Evolutionary conservation across 2,888 invertebrate species (phyloP), one percentile per base, ranked within the genome.

Genomic region (Andrena bucephala): DNA sequence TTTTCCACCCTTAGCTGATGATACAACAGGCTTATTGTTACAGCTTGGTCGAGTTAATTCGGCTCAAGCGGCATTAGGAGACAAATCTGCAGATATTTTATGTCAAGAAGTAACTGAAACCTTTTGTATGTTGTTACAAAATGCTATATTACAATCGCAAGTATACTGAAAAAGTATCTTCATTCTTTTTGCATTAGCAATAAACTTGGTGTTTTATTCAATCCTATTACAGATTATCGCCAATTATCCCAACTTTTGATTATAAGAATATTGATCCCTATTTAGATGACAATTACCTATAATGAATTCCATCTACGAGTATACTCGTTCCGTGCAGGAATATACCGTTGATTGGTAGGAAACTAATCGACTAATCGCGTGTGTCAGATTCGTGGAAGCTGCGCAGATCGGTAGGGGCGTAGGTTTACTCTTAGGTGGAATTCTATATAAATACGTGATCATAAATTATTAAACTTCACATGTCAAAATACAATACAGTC

Each of bases 1-100:
- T 0, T 99, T 99, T 94, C 99, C 99, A 2, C 98, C 98, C 0
- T 95, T 99, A 10, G 96, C 97, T 63, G 98, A 99, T 89, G 99
- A 99, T 92, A 97, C 98, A 20, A 96, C 98, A 0, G 96, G 97
- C 24, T 95, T 99, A 33, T 94, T 99, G 70, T 95, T 98, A 93
- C 98, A 98, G 94, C 95, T 99, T 27, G 99, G 98, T 0, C 95
- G 97, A 87, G 97, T 98, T 80, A 97, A 97, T 84, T 96, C 97
- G 86, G 97, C 98, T 0, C 98, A 98, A 93, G 97, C 97, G 0
- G 97, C 97, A 0, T 94, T 98, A 0, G 96, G 96, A 2, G 94
- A 94, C 71, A 93, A 93, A 89, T 92, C 92, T 50, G 93, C 93
- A 16, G 92, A 94, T 76, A 85, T 90, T 50, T 90, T 94, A 0